Base-by-base conservation (phyloP, 64 coral and sea anemone species). In the Montipora sp. region DNA sequence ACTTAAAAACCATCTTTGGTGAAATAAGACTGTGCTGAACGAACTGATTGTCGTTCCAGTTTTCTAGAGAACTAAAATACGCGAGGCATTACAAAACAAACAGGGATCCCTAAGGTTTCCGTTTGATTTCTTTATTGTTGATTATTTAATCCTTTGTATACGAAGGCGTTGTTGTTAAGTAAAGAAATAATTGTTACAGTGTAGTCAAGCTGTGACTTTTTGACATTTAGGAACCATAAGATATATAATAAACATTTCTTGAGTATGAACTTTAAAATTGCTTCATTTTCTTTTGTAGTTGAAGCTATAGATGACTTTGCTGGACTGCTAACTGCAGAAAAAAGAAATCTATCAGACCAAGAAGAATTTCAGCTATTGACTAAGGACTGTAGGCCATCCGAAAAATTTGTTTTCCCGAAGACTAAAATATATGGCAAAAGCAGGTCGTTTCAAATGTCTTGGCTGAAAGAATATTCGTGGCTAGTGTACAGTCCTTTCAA, bases 341-440 rank as follows among this genome's bases (percentile, higher is more conserved):
- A 46, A 88, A 71, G 69, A 24, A 48, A 46, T 73, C 48, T 88
- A 76, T 75, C 24, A 48, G 86, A 88, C 86, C 27, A 76, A 15
- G 73, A 88, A 88, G 51, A 88, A 68, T 2, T 60, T 76, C 47
- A 49, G 47, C 60, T 88, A 19, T 51, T 88, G 22, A 75, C 86
- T 13, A 57, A 73, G 73, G 73, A 88, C 67, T 55, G 20, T 88
- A 55, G 63, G 20, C 86, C 86, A 60, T 18, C 24, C 45, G 68
- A 73, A 88, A 73, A 88, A 75, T 76, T 75, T 59, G 86, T 75
- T 75, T 88, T 88, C 73, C 70, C 68, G 47, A 88, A 88, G 70
- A 88, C 86, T 51, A 75, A 48, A 67, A 88, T 22, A 88, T 75
- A 76, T 74, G 53, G 53, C 67, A 76, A 57, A 57, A 57, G 53